These are phyloP conservation scores for Labeo rohita DNA, from an alignment of 2,113 vertebrate species.

Conservation along the genomic window DNA sequence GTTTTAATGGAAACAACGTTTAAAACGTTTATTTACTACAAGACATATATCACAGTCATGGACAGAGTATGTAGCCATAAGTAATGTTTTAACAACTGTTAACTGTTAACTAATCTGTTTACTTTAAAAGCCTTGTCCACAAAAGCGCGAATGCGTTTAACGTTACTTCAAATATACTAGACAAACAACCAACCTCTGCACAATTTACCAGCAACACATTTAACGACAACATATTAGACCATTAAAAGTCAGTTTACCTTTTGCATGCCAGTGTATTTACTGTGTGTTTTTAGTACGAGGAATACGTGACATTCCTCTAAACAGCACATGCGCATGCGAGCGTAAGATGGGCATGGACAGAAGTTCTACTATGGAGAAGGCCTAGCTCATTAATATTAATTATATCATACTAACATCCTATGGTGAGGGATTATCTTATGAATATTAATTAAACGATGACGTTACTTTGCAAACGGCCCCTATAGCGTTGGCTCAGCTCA, in stretches of 20 bases:
- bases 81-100: background rate
- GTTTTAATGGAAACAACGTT: slow-evolving; percentile 49
- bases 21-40: slow-evolving; percentile 61
- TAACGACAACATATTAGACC: background rate
- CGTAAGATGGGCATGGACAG: slow-evolving; percentile 6
- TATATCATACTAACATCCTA: background rate
- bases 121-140: background rate
- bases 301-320: slow-evolving; percentile 29
- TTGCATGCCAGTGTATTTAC: background rate
- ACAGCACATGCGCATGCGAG: slow-evolving; percentile 33
- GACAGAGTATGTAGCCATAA: background rate
- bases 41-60: background rate
- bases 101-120: background rate
- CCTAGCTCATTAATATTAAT: slow-evolving; percentile 10
- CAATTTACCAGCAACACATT: background rate
- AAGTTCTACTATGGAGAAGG: slow-evolving; percentile 1
- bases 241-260: background rate
- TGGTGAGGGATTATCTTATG: background rate
- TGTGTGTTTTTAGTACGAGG: slow-evolving; percentile 3
- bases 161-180: background rate
- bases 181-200: background rate
- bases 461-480: no score
- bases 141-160: background rate
- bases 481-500: no score
- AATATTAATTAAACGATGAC: background rate